A percentile compares a stretch with the other conserved stretches of the same genome.
Conservation (phyloP, 2,113 vertebrate species). For the Odocoileus virginianus region DNA sequence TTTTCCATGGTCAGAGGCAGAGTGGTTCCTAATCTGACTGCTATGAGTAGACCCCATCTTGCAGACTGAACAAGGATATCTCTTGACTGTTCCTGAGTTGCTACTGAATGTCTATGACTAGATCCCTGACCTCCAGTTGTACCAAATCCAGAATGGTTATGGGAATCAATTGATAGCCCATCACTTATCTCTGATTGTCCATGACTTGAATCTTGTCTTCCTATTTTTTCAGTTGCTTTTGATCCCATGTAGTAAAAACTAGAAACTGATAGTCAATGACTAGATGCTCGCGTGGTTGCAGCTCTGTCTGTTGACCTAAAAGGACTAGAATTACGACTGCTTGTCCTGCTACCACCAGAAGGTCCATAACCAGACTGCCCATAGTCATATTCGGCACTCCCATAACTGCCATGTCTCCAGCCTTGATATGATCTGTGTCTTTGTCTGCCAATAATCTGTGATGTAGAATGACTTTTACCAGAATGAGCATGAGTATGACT, state of each 20-base stretch:
- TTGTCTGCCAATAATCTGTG: accelerated
- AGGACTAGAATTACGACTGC: background rate
- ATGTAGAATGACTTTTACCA: background rate
- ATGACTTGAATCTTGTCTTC: background rate
- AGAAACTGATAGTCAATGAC: background rate
- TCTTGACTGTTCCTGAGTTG: background rate
- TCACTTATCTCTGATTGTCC: background rate
- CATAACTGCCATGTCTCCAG: slow-evolving; percentile 63
- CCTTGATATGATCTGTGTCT: background rate
- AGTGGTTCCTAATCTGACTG: background rate
- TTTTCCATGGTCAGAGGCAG: background rate
- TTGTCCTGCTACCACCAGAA: background rate
- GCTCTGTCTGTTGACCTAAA: accelerated
- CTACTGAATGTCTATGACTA: background rate
- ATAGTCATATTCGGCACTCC: slow-evolving; percentile 52
- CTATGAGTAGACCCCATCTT: background rate
- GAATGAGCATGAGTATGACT: accelerated
- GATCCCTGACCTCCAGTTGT: background rate
- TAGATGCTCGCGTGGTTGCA: accelerated
- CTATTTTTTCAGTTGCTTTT: background rate
- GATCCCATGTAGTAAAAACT: background rate
- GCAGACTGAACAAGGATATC: background rate
- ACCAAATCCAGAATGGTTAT: background rate
- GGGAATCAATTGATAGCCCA: background rate
- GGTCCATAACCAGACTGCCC: slow-evolving; percentile 48